Evolutionary conservation across 1,140 invertebrate genomes (phyloP).

Genomic region (Platyscapa corneri): DNA sequence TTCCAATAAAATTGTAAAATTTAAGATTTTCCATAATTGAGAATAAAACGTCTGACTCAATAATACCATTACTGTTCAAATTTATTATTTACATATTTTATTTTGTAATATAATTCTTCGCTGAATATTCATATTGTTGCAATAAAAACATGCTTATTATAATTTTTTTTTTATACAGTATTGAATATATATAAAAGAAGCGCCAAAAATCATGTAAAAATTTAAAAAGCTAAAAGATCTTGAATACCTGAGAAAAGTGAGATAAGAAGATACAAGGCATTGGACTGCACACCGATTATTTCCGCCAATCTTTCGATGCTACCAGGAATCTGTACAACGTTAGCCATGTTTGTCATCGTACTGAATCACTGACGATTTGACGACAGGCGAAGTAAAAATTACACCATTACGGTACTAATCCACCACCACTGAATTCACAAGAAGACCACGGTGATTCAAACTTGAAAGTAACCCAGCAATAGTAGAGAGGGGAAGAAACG

Average conservation of each 20-base stretch:
- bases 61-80: not conserved
- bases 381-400: not conserved
- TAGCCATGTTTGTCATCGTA: constrained; percentile 13
- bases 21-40: not conserved
- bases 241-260: constrained; percentile 80
- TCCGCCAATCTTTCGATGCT: constrained; percentile 59
- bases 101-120: not conserved
- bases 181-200: too few species aligned
- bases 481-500: too few species aligned
- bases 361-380: not conserved
- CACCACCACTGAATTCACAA: not conserved
- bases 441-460: too few species aligned
- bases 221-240: not conserved
- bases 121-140: too few species aligned
- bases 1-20: not conserved
- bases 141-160: too few species aligned
- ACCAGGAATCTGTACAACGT: not conserved
- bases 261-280: constrained; percentile 81
- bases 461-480: too few species aligned
- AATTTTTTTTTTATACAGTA: too few species aligned
- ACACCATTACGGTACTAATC: not conserved
- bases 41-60: not conserved
- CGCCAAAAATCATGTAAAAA: too few species aligned
- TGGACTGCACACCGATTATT: constrained; percentile 73
- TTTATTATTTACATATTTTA: not conserved